Base-by-base conservation (phyloP, 2,113 vertebrate species). In the Glaucomys volans region DNA sequence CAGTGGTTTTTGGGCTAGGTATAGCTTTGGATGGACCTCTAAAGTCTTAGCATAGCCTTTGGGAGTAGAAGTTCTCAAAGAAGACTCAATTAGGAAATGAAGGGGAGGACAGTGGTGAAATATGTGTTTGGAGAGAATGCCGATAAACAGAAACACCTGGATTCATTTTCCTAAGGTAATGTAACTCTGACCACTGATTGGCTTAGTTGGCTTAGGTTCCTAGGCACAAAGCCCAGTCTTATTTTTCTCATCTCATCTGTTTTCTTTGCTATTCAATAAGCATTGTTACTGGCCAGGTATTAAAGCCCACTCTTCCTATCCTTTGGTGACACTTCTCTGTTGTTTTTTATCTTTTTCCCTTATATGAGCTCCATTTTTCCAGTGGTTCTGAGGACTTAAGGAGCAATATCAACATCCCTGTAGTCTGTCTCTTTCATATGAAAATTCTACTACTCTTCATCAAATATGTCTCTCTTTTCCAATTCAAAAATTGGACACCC, bases 371-470 rank as follows among this genome's bases (percentile, higher is more conserved):
- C 67, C 30, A 59, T 52, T 95, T 87, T 84, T 81, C 77, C 57
- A 44, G 24, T 12, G 26, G 12, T 71, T 67, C 40, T 50, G 11
- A 94, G 76, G 47, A 84, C n/a, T 42, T 40, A n/a, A 90, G 28
- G 42, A 90, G 35, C 26, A 76, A 44, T 22, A 82, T 47, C 30
- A 66, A 83, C 28, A n/a, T 62, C n/a, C n/a, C 57, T n/a, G 3
- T 64, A 50, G 62, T 74, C 16, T 47, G 40, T 74, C 16, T 75
- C 24, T 84, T 20, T 83, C 44, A 67, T 42, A 30, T 3, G 72
- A 94, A 97, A 95, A 95, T 75, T 47, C 35, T 79, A 75, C 37
- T 75, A 77, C 35, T 64, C 79, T 93, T 79, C 77, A 69, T 85
- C 42, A 64, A 50, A 32, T 37, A 62, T 44, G 40, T 18, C 47